phyloP scores from a whole-genome alignment of 2,888 invertebrate species.

The Drosophila nigricruria region DNA sequence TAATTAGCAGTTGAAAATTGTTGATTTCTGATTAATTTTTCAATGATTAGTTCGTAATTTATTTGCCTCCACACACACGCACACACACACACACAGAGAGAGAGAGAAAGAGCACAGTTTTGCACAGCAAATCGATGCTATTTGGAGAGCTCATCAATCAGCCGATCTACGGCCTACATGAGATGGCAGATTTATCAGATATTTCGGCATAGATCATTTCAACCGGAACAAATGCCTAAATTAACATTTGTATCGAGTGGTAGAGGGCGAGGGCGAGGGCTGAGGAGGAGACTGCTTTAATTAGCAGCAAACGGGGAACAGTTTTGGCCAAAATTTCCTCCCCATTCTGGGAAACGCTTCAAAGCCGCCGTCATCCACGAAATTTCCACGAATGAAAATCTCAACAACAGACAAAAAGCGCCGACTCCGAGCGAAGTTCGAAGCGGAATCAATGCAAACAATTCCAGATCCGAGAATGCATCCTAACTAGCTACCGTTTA shows the following conservation, averaged over 20 bases:
- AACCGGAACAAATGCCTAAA: slow-evolving; percentile 64
- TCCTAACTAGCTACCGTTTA: slow-evolving; percentile 81
- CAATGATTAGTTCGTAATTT: slow-evolving; percentile 72
- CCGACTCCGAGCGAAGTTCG: slow-evolving; percentile 23
- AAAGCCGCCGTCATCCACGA: slow-evolving; percentile 61
- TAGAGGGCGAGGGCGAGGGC: too few relatives aligned
- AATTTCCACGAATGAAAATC: slow-evolving; percentile 74
- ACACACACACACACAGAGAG: neutral
- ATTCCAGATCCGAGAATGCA: slow-evolving; percentile 57
- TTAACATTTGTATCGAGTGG: slow-evolving; percentile 39
- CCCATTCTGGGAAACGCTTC: slow-evolving; percentile 62
- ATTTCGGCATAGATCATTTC: slow-evolving; percentile 33
- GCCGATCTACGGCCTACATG: slow-evolving; percentile 24
- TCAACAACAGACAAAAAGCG: slow-evolving; percentile 42
- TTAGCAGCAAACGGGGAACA: slow-evolving; percentile 48
- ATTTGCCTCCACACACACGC: slow-evolving; percentile 44
- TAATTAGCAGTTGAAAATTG: slow-evolving; percentile 64
- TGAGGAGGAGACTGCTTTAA: slow-evolving; percentile 46
- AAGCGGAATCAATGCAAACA: slow-evolving; percentile 68
- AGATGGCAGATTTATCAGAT: slow-evolving; percentile 37
- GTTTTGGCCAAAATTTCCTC: slow-evolving; percentile 28
- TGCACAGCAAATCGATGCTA: slow-evolving; percentile 26
- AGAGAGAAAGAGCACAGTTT: slow-evolving; percentile 4
- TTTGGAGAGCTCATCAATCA: slow-evolving; percentile 59
- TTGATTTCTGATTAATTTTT: slow-evolving; percentile 68